phyloP scores from a whole-genome alignment of 2,113 vertebrate genomes.

The Mellivora capensis region DNA sequence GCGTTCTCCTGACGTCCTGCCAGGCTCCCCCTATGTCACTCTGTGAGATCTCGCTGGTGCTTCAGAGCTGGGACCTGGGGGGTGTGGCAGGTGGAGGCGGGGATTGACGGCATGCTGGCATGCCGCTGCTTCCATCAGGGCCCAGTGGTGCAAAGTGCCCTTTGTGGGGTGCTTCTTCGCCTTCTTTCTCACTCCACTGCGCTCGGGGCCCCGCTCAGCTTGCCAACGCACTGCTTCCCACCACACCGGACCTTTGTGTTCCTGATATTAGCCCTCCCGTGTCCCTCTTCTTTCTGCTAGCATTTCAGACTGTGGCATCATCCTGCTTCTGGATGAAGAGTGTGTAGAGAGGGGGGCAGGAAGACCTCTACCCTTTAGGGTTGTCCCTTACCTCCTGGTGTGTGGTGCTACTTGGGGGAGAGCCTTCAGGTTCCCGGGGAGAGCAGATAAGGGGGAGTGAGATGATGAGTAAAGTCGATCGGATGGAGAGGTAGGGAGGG shows the following conservation, averaged over 20 bases:
- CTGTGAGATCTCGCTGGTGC: not conserved
- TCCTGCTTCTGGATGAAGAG: not conserved
- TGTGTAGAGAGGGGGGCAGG: not conserved
- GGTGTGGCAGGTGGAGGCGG: not conserved
- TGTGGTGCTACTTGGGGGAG: not conserved
- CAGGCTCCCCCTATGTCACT: not conserved
- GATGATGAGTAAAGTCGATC: not conserved
- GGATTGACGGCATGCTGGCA: not conserved
- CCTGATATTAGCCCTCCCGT: not conserved
- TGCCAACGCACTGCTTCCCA: not conserved
- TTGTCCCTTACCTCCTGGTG: not conserved
- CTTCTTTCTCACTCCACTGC: not conserved
- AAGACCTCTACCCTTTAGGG: not conserved
- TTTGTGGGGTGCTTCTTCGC: not conserved
- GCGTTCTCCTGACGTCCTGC: not conserved
- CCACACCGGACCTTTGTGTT: not conserved
- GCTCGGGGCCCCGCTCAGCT: no score
- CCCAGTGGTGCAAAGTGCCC: not conserved
- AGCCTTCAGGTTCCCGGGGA: not conserved
- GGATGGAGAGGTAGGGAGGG: not conserved
- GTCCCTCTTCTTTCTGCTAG: not conserved
- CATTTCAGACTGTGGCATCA: not conserved
- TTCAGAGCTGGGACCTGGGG: not conserved
- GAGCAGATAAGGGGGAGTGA: constrained; percentile 1
- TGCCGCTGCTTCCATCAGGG: not conserved